Evolutionary conservation across 2,113 vertebrate species (phyloP).

Genomic region (Rhipidura dahli): DNA sequence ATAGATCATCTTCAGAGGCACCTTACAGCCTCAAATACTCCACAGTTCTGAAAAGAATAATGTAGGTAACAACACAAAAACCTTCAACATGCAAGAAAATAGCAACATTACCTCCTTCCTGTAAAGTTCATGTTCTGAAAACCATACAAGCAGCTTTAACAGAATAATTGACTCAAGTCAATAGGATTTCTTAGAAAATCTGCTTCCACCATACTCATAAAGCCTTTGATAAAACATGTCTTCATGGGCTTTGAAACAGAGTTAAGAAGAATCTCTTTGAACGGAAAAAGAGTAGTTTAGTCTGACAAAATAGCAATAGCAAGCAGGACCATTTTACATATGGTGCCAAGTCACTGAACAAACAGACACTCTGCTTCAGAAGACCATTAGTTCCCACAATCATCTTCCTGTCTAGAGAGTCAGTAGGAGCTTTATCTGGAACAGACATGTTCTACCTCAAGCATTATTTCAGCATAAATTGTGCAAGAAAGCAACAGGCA

Average conservation of each 20-base stretch:
- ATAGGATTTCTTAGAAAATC: background rate
- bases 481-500: background rate
- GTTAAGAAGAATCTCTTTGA: background rate
- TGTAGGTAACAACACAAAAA: background rate
- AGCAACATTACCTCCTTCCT: background rate
- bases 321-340: background rate
- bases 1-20: background rate
- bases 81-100: background rate
- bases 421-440: background rate
- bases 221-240: background rate
- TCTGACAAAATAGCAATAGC: background rate
- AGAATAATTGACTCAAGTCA: background rate
- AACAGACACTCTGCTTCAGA: background rate
- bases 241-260: background rate
- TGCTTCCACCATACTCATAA: accelerated
- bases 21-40: background rate
- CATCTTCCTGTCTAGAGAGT: background rate
- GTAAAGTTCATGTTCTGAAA: background rate
- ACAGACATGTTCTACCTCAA: background rate
- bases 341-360: background rate
- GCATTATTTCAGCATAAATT: background rate
- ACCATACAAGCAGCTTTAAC: background rate
- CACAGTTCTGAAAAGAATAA: background rate
- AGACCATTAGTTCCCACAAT: background rate
- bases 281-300: background rate